These are phyloP conservation scores for Acanthisitta chloris DNA, from an alignment of 2,113 vertebrate genomes.

Conservation along the genomic window DNA sequence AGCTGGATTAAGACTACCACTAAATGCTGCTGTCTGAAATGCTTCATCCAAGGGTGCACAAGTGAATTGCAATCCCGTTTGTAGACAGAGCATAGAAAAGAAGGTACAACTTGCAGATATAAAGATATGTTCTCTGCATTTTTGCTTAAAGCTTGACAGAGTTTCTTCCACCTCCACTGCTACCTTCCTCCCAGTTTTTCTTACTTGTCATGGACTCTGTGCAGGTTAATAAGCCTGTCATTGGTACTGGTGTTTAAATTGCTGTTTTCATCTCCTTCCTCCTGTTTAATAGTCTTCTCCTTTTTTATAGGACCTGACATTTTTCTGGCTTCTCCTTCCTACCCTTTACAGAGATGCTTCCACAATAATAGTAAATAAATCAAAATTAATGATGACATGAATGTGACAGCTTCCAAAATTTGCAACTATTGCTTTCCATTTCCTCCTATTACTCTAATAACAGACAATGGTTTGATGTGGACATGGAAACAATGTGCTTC, in stretches of 20 bases:
- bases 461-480: not conserved
- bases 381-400: conserved; percentile 23
- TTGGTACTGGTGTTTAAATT: conserved; percentile 15
- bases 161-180: not conserved
- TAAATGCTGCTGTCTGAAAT: not conserved
- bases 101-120: not conserved
- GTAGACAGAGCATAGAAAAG: not conserved
- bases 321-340: conserved; percentile 19
- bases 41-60: not conserved
- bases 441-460: not conserved
- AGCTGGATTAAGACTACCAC: not conserved
- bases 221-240: not conserved
- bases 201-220: not conserved
- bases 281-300: not conserved
- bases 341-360: not conserved
- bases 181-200: not conserved
- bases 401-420: conserved; percentile 17
- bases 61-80: not conserved
- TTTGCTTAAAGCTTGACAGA: not conserved
- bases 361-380: not conserved
- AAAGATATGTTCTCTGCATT: not conserved
- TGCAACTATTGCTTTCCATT: not conserved
- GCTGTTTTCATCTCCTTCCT: conserved; percentile 1
- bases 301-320: not conserved
- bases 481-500: not conserved